These are phyloP conservation scores for Actinemys pallida DNA, from an alignment of 2,113 vertebrate genomes.

Conservation along the genomic window DNA sequence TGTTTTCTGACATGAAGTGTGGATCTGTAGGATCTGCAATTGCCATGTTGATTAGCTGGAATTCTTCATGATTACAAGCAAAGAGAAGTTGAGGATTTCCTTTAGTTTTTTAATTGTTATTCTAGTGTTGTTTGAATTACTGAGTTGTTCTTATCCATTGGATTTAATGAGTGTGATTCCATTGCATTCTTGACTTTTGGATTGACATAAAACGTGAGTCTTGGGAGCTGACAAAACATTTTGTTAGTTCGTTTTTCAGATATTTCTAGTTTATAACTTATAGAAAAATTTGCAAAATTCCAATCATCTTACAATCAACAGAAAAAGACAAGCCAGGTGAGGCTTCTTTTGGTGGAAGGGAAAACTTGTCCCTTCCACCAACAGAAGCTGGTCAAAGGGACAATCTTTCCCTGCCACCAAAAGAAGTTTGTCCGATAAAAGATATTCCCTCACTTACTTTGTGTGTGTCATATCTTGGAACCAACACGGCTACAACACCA, in stretches of 20 bases:
- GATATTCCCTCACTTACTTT: not conserved
- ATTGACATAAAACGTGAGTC: not conserved
- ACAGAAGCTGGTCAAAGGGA: not conserved
- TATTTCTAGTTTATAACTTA: constrained; percentile 18
- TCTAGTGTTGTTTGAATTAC: not conserved
- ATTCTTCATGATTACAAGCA: not conserved
- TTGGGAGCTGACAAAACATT: not conserved
- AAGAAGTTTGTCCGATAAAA: not conserved
- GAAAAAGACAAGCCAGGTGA: not conserved
- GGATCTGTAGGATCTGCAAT: not conserved
- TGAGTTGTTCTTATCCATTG: not conserved
- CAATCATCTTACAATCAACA: not conserved
- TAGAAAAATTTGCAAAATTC: not conserved
- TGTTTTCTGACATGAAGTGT: not conserved
- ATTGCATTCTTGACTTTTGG: not conserved
- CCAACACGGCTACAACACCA: not conserved
- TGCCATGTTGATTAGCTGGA: not conserved
- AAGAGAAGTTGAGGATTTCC: not conserved
- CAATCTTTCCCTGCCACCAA: not conserved
- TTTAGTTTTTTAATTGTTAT: not conserved
- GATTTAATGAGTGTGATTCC: not conserved
- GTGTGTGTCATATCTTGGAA: not conserved
- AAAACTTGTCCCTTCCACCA: not conserved
- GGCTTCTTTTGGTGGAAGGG: not conserved
- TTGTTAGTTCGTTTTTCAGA: constrained; percentile 12